Percentiles rank a stretch among this genome's conserved stretches.
Conservation (phyloP, 2,113 vertebrate genomes). For the Piaya cayana region DNA sequence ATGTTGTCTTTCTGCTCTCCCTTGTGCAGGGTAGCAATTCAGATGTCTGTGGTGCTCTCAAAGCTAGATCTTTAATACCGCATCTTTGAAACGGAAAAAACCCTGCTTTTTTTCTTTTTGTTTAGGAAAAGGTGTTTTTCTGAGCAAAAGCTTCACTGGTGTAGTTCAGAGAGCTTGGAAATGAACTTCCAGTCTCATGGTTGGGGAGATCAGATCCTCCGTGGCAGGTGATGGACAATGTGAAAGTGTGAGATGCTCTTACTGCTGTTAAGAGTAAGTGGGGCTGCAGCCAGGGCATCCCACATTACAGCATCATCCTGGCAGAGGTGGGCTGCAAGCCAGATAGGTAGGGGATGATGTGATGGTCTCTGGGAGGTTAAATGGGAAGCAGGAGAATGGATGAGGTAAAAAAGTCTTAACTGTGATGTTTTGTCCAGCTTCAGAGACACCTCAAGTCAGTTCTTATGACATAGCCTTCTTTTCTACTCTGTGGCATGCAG, state of each 20-base stretch:
- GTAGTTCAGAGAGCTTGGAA: background rate
- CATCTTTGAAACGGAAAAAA: background rate
- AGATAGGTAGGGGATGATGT: no score
- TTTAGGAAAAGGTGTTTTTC: background rate
- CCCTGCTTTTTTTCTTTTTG: background rate
- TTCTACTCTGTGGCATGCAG: background rate
- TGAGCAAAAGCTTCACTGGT: rapidly evolving
- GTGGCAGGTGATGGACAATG: background rate
- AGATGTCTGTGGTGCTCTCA: background rate
- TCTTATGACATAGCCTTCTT: background rate
- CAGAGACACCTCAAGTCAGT: background rate
- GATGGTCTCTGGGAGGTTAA: background rate
- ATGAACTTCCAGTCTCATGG: background rate
- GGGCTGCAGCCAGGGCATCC: background rate
- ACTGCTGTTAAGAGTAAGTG: background rate
- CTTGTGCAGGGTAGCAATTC: background rate
- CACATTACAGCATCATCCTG: background rate
- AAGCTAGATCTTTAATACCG: background rate
- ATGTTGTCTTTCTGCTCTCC: background rate
- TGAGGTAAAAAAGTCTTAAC: background rate
- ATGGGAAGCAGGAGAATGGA: background rate
- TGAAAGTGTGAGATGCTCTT: background rate
- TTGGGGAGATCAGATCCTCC: background rate
- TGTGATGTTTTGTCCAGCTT: background rate
- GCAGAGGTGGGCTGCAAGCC: background rate